A percentile compares a stretch with the other conserved stretches of the same genome.
These are phyloP conservation scores for Sinocyclocheilus maitianheensis DNA, from an alignment of 2,113 vertebrate species.

Conservation along the genomic window DNA sequence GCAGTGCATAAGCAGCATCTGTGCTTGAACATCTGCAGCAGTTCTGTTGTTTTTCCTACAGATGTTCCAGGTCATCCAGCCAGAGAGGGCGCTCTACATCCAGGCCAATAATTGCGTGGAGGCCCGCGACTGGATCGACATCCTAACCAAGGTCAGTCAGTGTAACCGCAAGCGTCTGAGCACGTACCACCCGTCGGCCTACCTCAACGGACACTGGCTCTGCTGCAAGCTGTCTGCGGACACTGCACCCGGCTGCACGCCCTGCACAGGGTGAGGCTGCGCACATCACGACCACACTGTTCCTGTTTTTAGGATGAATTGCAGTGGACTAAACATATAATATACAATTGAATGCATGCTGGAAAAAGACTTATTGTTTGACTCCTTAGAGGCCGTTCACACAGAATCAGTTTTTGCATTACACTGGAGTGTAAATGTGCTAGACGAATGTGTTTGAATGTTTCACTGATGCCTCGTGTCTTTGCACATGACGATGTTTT, in stretches of 20 bases:
- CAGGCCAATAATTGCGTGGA: conserved; percentile 99
- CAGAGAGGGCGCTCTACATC: conserved; percentile 95
- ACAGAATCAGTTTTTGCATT: no score
- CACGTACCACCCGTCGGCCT: conserved; percentile 95
- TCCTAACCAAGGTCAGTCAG: conserved; percentile 97
- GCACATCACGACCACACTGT: no score
- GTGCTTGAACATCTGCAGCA: neutral
- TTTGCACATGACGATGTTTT: no score
- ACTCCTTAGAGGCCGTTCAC: no score
- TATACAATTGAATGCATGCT: no score
- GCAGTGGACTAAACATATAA: no score
- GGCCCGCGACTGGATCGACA: conserved; percentile 96
- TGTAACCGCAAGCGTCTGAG: conserved; percentile 94
- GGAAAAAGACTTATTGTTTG: no score
- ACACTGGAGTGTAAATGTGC: no score
- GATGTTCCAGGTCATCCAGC: conserved; percentile 99
- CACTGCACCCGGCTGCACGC: conserved; percentile 85
- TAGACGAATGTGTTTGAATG: no score
- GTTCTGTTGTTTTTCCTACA: conserved; percentile 57
- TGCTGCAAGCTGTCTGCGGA: conserved; percentile 92
- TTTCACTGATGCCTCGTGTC: no score
- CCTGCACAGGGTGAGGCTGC: conserved; percentile 88
- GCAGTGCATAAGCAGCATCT: no score
- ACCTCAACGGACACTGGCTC: conserved; percentile 97
- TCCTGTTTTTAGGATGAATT: no score